Evolutionary conservation across 2,113 vertebrate genomes (phyloP).

Genomic region (Strigops habroptila): DNA sequence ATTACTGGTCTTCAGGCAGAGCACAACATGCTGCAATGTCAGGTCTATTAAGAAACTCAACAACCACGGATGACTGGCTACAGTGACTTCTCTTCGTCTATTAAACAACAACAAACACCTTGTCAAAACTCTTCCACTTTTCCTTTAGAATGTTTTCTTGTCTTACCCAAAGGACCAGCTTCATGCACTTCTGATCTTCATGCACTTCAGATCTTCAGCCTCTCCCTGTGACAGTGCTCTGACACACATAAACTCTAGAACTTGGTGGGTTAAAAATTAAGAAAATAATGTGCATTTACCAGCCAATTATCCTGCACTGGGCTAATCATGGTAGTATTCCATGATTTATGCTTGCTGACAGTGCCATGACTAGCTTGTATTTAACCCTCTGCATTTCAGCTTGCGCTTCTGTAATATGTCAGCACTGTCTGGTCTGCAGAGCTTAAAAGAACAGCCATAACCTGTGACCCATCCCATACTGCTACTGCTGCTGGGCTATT

Average conservation of each 20-base stretch:
- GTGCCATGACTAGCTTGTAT: background rate
- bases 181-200: background rate
- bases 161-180: background rate
- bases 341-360: background rate
- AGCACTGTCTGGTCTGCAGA: background rate
- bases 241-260: background rate
- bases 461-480: background rate
- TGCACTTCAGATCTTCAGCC: background rate
- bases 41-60: background rate
- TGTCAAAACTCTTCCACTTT: background rate
- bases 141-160: background rate
- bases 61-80: background rate
- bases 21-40: background rate
- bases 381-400: background rate
- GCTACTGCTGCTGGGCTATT: background rate
- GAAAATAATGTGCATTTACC: background rate
- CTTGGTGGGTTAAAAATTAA: background rate
- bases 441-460: background rate
- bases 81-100: background rate
- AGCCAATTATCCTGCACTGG: background rate
- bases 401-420: background rate
- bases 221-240: background rate
- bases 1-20: background rate
- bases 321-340: background rate
- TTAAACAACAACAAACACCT: background rate